A percentile compares a stretch with the other conserved stretches of the same genome.
These are phyloP conservation scores for Ditula angustiorana DNA, from an alignment of 2,888 invertebrate genomes.

Conservation along the genomic window DNA sequence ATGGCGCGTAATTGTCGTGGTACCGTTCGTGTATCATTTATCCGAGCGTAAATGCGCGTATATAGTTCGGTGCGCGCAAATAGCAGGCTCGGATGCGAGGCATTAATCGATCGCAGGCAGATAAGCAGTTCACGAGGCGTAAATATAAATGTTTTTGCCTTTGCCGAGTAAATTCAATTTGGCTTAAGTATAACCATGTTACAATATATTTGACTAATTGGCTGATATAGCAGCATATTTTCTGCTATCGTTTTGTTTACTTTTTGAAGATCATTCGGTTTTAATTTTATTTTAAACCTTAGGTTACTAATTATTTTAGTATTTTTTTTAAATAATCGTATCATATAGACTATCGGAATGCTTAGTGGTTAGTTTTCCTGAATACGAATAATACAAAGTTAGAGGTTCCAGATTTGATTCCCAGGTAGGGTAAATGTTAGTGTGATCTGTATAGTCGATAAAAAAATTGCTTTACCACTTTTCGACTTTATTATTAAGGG, in stretches of 20 bases:
- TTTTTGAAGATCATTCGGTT: too few relatives aligned
- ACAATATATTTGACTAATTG: background rate
- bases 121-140: background rate
- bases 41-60: background rate
- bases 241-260: background rate
- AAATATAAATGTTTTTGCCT: background rate
- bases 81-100: background rate
- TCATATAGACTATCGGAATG: too few relatives aligned
- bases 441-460: too few relatives aligned
- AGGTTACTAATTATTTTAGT: too few relatives aligned
- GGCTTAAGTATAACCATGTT: background rate
- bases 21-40: constrained; percentile 17
- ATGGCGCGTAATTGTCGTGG: constrained; percentile 14
- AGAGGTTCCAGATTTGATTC: too few relatives aligned
- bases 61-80: background rate
- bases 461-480: too few relatives aligned
- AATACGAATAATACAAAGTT: too few relatives aligned
- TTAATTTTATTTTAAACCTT: too few relatives aligned
- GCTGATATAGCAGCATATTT: background rate
- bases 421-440: too few relatives aligned
- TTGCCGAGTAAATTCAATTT: background rate
- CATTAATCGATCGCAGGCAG: background rate
- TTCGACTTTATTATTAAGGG: too few relatives aligned
- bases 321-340: too few relatives aligned
- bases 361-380: too few relatives aligned